phyloP scores from a whole-genome alignment of 2,113 vertebrate genomes.

The Paramisgurnus dabryanus region DNA sequence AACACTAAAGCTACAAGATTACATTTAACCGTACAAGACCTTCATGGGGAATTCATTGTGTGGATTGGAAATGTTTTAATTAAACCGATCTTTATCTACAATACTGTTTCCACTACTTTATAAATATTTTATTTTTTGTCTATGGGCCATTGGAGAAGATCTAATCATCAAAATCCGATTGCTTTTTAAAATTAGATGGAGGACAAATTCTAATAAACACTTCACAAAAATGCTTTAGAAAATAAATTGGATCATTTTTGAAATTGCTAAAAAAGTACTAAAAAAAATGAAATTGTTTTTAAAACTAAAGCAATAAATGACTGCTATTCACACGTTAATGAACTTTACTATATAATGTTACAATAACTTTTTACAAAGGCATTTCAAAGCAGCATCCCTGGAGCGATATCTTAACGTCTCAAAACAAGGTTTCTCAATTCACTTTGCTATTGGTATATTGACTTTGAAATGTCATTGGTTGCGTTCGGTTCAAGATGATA shows the following conservation, averaged over 20 bases:
- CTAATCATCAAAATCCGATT: background rate
- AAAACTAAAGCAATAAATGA: background rate
- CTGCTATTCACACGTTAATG: too few relatives aligned
- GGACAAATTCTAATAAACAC: background rate
- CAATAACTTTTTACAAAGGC: too few relatives aligned
- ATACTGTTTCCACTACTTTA: constrained; percentile 1
- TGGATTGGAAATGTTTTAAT: constrained; percentile 10
- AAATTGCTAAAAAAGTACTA: background rate
- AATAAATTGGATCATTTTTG: background rate
- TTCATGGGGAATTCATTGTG: constrained; percentile 15
- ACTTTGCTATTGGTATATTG: background rate
- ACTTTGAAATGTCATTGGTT: background rate
- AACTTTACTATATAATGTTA: too few relatives aligned
- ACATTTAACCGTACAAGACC: constrained; percentile 10
- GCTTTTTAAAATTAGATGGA: background rate
- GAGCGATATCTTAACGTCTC: too few relatives aligned
- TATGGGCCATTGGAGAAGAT: background rate
- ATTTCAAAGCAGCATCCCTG: too few relatives aligned
- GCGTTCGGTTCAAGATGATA: background rate
- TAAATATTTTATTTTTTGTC: constrained; percentile 7
- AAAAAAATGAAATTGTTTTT: background rate
- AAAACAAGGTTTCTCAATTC: background rate
- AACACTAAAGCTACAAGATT: constrained; percentile 3
- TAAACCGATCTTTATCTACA: constrained; percentile 9
- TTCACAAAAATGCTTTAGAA: background rate